Percentiles rank a stretch among this genome's conserved stretches.
phyloP scores from a whole-genome alignment of 2,888 invertebrate genomes.

The Microplitis deprimator region DNA sequence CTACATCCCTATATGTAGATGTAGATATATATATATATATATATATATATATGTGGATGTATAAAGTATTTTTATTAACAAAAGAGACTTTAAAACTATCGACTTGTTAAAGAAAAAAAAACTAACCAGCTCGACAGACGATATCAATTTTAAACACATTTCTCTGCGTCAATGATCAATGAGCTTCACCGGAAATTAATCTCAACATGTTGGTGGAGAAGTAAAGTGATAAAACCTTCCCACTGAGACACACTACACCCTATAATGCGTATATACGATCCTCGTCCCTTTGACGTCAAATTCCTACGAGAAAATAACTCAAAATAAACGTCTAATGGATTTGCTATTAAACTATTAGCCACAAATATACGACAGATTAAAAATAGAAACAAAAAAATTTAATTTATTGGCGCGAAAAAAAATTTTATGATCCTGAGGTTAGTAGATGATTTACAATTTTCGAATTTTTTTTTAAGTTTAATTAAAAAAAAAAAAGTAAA shows the following conservation, averaged over 20 bases:
- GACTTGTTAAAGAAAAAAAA: neutral
- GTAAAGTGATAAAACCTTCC: conserved; percentile 18
- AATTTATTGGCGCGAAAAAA: too few species aligned
- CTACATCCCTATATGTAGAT: too few species aligned
- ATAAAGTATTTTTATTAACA: neutral
- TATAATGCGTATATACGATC: neutral
- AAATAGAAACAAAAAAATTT: too few species aligned
- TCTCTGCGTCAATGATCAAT: neutral
- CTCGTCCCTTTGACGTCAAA: neutral
- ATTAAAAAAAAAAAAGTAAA: too few species aligned
- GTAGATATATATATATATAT: too few species aligned
- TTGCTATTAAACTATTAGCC: too few species aligned
- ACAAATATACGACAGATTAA: too few species aligned
- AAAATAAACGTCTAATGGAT: neutral
- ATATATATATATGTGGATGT: too few species aligned
- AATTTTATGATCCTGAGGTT: too few species aligned
- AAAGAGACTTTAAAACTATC: neutral
- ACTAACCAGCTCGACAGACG: neutral
- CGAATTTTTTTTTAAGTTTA: too few species aligned
- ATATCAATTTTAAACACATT: conserved; percentile 2
- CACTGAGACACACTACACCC: neutral
- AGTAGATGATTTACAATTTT: too few species aligned
- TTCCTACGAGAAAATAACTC: neutral
- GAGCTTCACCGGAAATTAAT: conserved; percentile 15
- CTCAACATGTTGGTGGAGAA: neutral